A percentile compares a stretch with the other conserved stretches of the same genome.
phyloP scores from a whole-genome alignment of 2,797 vertebrate species.

The Acanthiza pusilla region DNA sequence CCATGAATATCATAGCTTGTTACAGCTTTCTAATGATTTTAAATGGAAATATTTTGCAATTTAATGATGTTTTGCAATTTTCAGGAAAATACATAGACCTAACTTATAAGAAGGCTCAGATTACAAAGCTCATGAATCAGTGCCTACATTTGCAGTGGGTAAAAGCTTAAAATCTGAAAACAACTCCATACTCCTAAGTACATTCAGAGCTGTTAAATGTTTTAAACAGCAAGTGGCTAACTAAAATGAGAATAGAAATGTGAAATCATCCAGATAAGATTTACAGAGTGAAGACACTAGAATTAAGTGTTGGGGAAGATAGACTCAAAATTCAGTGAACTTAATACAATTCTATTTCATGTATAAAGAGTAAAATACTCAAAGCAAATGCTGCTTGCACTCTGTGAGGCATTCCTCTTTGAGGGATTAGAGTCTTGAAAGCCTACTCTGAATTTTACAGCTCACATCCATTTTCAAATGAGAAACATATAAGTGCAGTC shows the following conservation, averaged over 20 bases:
- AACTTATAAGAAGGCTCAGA: not conserved
- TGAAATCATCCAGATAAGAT: not conserved
- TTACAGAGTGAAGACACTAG: not conserved
- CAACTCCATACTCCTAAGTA: not conserved
- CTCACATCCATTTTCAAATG: not conserved
- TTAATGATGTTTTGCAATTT: not conserved
- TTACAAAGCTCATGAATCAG: not conserved
- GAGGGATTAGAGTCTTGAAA: not conserved
- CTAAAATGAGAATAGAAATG: not conserved
- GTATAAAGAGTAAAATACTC: not conserved
- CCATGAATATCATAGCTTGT: not conserved
- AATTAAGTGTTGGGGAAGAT: not conserved
- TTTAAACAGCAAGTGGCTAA: not conserved
- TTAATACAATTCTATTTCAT: not conserved
- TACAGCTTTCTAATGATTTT: not conserved
- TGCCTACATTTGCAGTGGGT: not conserved
- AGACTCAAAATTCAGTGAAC: not conserved
- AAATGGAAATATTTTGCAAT: not conserved
- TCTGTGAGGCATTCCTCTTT: not conserved
- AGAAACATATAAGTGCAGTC: not conserved
- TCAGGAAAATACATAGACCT: not conserved
- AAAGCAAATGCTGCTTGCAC: not conserved
- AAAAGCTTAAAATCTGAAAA: not conserved
- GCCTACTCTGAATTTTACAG: not conserved
- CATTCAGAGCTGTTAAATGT: not conserved